These are phyloP conservation scores for Apamea epomidion DNA, from an alignment of 2,888 invertebrate genomes.

Conservation along the genomic window DNA sequence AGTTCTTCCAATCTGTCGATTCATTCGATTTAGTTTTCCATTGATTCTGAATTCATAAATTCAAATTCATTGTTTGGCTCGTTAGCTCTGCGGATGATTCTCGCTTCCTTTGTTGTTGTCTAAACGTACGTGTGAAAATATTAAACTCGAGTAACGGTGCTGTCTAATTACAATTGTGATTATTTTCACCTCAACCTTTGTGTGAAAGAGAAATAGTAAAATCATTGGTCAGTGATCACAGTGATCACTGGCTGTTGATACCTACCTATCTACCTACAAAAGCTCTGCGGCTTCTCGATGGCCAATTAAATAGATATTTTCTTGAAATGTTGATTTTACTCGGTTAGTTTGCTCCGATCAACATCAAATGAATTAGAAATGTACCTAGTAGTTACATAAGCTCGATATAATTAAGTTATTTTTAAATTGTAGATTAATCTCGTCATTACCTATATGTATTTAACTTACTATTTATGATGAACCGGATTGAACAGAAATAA, in stretches of 20 bases:
- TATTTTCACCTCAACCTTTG: conserved; percentile 58
- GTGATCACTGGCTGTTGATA: conserved; percentile 16
- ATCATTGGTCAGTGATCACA: conserved; percentile 42
- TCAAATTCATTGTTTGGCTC: conserved; percentile 82
- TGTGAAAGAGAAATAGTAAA: conserved; percentile 60
- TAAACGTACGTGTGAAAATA: conserved; percentile 83
- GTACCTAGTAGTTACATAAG: not conserved
- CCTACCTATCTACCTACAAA: not conserved
- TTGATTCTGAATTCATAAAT: conserved; percentile 83
- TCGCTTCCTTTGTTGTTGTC: conserved; percentile 77
- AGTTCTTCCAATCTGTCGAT: conserved; percentile 80
- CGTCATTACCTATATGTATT: too few relatives aligned
- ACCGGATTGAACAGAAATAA: not conserved
- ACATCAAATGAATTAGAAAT: conserved; percentile 12
- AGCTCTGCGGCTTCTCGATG: conserved; percentile 38
- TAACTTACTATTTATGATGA: conserved; percentile 11
- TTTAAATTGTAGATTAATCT: conserved; percentile 32
- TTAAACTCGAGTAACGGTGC: conserved; percentile 65
- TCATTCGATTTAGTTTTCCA: conserved; percentile 87
- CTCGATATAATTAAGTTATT: conserved; percentile 18
- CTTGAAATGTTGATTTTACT: conserved; percentile 51
- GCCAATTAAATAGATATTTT: conserved; percentile 58
- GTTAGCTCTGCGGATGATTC: conserved; percentile 74
- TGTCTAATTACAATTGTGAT: conserved; percentile 68
- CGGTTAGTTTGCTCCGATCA: conserved; percentile 27